Evolutionary conservation across 1,140 invertebrate species (phyloP).

Genomic region (Trachymyrmex septentrionalis): DNA sequence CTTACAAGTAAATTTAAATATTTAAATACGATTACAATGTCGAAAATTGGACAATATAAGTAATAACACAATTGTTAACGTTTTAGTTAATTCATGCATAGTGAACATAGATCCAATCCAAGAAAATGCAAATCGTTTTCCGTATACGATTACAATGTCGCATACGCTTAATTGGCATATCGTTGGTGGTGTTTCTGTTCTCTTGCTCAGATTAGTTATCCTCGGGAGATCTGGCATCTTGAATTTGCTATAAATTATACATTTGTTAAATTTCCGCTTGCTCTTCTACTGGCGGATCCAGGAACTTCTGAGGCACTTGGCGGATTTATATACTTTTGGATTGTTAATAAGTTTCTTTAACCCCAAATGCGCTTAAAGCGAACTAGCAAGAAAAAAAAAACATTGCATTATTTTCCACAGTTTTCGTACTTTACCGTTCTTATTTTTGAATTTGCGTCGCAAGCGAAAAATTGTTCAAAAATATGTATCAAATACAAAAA

Average conservation of each 20-base stretch:
- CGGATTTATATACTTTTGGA: too few species aligned
- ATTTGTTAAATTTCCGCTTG: constrained; percentile 4
- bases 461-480: too few species aligned
- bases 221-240: constrained; percentile 83
- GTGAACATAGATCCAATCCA: neutral
- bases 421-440: too few species aligned
- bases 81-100: constrained; percentile 5
- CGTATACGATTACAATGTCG: neutral
- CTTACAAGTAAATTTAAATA: constrained; percentile 59
- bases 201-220: constrained; percentile 80
- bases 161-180: neutral
- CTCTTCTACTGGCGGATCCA: neutral
- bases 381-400: too few species aligned
- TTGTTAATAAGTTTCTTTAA: too few species aligned
- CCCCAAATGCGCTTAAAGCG: too few species aligned
- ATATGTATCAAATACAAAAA: too few species aligned
- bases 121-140: neutral
- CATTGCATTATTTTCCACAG: too few species aligned
- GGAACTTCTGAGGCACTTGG: too few species aligned
- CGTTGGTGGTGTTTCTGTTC: neutral
- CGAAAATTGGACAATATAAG: constrained; percentile 4
- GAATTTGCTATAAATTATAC: constrained; percentile 80
- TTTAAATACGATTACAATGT: constrained; percentile 34
- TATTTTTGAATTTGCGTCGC: too few species aligned
- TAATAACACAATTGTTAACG: neutral